Base-by-base conservation (phyloP, 2,113 vertebrate genomes). In the Elephantulus edwardii region DNA sequence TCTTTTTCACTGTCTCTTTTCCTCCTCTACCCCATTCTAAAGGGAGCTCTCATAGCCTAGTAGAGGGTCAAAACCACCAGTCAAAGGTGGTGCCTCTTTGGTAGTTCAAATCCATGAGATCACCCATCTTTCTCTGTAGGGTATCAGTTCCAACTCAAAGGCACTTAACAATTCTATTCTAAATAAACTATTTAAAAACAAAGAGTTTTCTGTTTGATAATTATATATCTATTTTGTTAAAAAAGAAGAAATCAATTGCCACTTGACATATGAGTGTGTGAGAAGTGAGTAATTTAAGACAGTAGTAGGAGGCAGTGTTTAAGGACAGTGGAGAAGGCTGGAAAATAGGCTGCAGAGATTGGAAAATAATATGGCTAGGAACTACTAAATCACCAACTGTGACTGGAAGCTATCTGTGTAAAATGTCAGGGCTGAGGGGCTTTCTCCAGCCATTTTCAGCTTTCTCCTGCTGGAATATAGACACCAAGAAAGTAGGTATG, bases 201-300 rank as follows among this genome's bases (percentile, higher is more conserved):
- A 82, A 30, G 38, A 5, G 13, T 52, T 66, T 90, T 33, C 82
- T 42, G 2, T 71, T 35, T n/a, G 35, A 50, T 72, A 35, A 71
- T 26, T 56, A 38, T 68, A 9, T 68, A 11, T 68, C 33, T 19
- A 11, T 40, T 38, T 22, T 68, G 20, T 68, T 38, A 33, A 62
- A 14, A 35, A 8, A 14, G 38, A n/a, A 14, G 50, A 14, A 5
- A 50, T 16, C 20, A 12, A 12, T 9, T 74, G 10, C 66, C 58
- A 2, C 12, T 28, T 11, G 0, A 3, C 40, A 13, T 11, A 11
- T 0, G 4, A 64, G 4, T 8, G 0, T 19, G 50, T 52, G 11
- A 28, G 46, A 0, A 5, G 4, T 12, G 10, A 52, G 38, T 26
- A 11, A 3, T n/a, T 5, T 3, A 14, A 3, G 11, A 19, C 19